A percentile compares a stretch with the other conserved stretches of the same genome.
Conservation (phyloP, 2,888 invertebrate species). For the Calameuta pallipes region DNA sequence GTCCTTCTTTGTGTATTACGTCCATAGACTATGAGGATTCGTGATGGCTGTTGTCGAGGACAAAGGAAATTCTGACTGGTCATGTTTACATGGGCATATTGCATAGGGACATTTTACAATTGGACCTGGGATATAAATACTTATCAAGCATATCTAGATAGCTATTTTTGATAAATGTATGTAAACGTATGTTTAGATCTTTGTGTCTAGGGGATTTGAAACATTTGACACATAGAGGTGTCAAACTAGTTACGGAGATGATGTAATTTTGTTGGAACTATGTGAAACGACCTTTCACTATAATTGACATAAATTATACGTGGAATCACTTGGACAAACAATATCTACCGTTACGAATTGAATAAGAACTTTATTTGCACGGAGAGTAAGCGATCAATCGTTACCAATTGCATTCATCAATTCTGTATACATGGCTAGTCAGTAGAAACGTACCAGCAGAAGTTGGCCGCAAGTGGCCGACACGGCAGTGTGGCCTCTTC, state of each 20-base stretch:
- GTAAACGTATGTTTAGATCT: not conserved
- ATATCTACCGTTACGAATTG: not conserved
- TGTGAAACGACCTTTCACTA: conserved; percentile 56
- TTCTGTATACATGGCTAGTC: too few species aligned
- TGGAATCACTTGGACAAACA: not conserved
- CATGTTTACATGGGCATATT: not conserved
- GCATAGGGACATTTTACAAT: not conserved
- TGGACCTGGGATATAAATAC: not conserved
- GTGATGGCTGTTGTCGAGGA: not conserved
- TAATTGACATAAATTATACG: not conserved
- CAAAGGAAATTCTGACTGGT: not conserved
- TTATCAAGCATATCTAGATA: not conserved
- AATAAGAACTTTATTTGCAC: not conserved
- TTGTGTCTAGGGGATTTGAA: not conserved
- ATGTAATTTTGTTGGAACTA: conserved; percentile 60
- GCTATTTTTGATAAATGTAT: not conserved
- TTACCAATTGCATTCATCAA: not conserved
- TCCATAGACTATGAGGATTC: not conserved
- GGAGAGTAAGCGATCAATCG: not conserved
- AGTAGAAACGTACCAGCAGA: too few species aligned
- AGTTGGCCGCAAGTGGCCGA: too few species aligned
- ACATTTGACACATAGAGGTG: conserved; percentile 23
- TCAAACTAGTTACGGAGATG: conserved; percentile 52
- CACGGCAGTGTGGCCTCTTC: too few species aligned
- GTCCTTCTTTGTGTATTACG: too few species aligned